phyloP scores from a whole-genome alignment of 1,140 invertebrate species.

The Euura lappo region DNA sequence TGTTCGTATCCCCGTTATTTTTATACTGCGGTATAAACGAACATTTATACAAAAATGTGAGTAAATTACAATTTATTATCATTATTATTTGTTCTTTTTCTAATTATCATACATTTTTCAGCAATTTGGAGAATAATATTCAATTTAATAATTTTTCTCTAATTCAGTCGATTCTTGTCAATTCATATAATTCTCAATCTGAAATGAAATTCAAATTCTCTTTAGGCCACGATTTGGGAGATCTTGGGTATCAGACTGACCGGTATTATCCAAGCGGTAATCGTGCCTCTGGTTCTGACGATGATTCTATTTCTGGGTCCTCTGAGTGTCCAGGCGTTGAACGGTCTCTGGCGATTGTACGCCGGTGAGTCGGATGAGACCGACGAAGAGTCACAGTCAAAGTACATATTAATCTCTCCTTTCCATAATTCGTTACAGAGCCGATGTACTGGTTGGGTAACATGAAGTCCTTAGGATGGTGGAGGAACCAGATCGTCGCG shows the following conservation, averaged over 20 bases:
- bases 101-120: too few relatives aligned
- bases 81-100: too few relatives aligned
- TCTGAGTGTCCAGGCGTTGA: conserved; percentile 73
- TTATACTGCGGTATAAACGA: conserved; percentile 72
- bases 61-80: too few relatives aligned
- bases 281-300: conserved; percentile 82
- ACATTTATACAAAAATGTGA: conserved; percentile 60
- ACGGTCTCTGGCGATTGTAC: conserved; percentile 73
- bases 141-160: neutral
- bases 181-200: conserved; percentile 12
- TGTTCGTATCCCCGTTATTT: conserved; percentile 78
- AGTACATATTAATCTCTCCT: conserved; percentile 8
- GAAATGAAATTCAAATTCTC: conserved; percentile 19
- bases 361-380: conserved; percentile 61
- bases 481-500: conserved; percentile 88
- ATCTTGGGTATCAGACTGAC: conserved; percentile 77
- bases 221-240: conserved; percentile 70
- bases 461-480: conserved; percentile 80
- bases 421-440: conserved; percentile 61
- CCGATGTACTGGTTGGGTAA: conserved; percentile 76
- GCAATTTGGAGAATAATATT: too few relatives aligned
- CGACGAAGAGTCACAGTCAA: neutral
- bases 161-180: conserved; percentile 13
- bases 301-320: conserved; percentile 86
- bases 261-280: conserved; percentile 75